These are phyloP conservation scores for Steinernema scapterisci DNA, from an alignment of 2,888 invertebrate genomes.

Conservation along the genomic window DNA sequence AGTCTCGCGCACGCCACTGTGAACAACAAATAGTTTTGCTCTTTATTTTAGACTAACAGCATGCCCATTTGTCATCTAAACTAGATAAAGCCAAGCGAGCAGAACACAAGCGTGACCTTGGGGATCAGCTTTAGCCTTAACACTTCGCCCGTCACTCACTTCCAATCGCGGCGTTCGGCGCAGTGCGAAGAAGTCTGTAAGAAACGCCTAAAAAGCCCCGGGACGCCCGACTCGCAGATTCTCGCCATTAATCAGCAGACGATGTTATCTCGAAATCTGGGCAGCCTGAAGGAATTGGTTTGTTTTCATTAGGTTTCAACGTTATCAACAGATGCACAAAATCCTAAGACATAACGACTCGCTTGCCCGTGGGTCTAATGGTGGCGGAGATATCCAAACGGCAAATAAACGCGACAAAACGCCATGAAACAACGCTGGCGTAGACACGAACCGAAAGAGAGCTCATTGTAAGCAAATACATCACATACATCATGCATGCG, in stretches of 20 bases:
- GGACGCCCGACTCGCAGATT: not conserved
- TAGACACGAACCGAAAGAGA: constrained; percentile 6
- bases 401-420: constrained; percentile 23
- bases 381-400: constrained; percentile 1
- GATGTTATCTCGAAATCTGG: not conserved
- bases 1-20: not conserved
- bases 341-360: not conserved
- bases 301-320: constrained; percentile 6
- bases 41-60: not conserved
- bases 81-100: constrained; percentile 8
- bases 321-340: not conserved
- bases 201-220: not conserved
- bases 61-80: constrained; percentile 26
- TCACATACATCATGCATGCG: constrained; percentile 30
- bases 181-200: not conserved
- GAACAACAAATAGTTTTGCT: constrained; percentile 20
- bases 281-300: not conserved
- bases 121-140: constrained; percentile 7
- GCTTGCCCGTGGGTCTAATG: not conserved
- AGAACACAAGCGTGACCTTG: constrained; percentile 18
- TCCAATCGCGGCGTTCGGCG: constrained; percentile 1
- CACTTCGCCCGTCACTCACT: constrained; percentile 5
- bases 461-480: not conserved
- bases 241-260: constrained; percentile 19
- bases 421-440: not conserved